Percentiles rank a stretch among this genome's conserved stretches.
phyloP scores from a whole-genome alignment of 2,113 vertebrate genomes.

The Corythornis madagascariensis region DNA sequence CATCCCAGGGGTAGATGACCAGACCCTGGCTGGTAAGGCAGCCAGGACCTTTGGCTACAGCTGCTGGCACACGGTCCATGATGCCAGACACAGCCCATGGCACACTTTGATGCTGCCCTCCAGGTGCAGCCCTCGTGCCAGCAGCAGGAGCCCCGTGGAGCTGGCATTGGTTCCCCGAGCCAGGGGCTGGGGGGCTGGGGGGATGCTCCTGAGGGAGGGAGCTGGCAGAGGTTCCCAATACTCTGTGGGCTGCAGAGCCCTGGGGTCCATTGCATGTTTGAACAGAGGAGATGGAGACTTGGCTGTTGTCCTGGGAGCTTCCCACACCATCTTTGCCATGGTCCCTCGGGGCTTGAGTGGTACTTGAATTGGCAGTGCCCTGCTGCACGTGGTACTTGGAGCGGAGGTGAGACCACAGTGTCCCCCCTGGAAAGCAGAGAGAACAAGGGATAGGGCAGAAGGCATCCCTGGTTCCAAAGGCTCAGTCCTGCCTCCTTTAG shows the following conservation, averaged over 20 bases:
- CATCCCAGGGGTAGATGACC: neutral
- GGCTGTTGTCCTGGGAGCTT: neutral
- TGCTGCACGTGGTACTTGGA: slow-evolving; percentile 66
- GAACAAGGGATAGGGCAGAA: neutral
- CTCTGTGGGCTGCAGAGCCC: neutral
- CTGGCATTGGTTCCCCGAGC: neutral
- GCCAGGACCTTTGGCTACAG: neutral
- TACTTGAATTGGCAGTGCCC: slow-evolving; percentile 53
- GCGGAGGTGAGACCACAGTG: slow-evolving; percentile 87
- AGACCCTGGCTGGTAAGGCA: neutral
- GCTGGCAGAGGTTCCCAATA: neutral
- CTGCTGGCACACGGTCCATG: neutral
- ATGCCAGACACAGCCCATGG: neutral
- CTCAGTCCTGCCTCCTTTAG: neutral
- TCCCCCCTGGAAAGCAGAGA: slow-evolving; percentile 79
- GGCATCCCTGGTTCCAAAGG: neutral
- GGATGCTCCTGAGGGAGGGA: neutral
- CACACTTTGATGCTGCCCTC: neutral
- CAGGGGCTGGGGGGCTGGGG: neutral
- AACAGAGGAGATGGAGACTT: neutral
- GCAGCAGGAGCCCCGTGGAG: neutral
- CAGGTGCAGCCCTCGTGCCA: neutral
- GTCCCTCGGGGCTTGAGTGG: slow-evolving; percentile 58
- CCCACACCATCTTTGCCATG: neutral
- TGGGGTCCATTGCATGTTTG: neutral